Evolutionary conservation across 2,113 vertebrate species (phyloP).

Genomic region (Sisor rabdophorus): DNA sequence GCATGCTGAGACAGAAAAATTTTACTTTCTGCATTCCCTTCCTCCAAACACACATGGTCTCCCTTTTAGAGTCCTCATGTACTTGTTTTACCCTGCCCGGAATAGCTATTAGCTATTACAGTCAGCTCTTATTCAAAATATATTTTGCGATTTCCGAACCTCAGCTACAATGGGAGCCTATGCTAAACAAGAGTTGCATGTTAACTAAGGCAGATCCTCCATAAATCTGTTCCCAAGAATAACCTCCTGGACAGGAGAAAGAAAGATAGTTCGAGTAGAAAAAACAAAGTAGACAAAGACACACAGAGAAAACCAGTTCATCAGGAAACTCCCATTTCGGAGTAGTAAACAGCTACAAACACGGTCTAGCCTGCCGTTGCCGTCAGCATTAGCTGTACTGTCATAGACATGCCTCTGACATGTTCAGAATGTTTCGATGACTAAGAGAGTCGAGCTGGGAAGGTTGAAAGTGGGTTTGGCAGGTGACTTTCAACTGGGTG

Average conservation of each 20-base stretch:
- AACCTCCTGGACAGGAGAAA: neutral
- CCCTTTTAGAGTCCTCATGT: neutral
- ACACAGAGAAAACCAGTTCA: constrained; percentile 35
- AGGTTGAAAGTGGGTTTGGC: constrained; percentile 7
- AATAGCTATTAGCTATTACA: neutral
- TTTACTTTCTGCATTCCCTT: constrained; percentile 9
- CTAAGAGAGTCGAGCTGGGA: constrained; percentile 24
- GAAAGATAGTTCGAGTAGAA: neutral
- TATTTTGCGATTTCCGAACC: neutral
- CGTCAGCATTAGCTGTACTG: neutral
- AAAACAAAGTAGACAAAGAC: neutral
- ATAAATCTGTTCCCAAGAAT: constrained; percentile 15
- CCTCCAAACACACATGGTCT: neutral
- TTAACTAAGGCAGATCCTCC: constrained; percentile 10
- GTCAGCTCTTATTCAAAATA: neutral
- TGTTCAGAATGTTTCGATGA: constrained; percentile 30
- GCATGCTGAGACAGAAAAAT: constrained; percentile 30
- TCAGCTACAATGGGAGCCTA: neutral
- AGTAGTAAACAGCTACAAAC: constrained; percentile 34
- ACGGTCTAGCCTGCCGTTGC: constrained; percentile 19
- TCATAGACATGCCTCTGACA: constrained; percentile 22
- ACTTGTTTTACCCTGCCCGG: constrained; percentile 1
- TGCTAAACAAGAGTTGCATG: constrained; percentile 24
- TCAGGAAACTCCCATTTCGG: constrained; percentile 44
- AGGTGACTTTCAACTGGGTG: constrained; percentile 6